These are phyloP conservation scores for Erinaceus europaeus DNA, from an alignment of 2,113 vertebrate genomes.

Conservation along the genomic window DNA sequence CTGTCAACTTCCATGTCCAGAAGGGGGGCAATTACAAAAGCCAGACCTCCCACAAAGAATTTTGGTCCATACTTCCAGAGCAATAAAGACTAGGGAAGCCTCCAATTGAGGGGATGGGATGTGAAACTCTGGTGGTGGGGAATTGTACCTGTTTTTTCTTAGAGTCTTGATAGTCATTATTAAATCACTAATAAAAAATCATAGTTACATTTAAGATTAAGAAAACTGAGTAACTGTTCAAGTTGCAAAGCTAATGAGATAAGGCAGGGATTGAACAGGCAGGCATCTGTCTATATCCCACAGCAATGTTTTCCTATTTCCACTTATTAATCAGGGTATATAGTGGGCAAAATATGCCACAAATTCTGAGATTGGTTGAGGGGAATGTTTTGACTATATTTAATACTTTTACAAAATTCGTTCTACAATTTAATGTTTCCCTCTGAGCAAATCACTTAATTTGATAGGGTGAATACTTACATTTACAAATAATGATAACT, in stretches of 20 bases:
- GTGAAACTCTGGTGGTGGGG: too few species aligned
- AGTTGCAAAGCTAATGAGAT: background rate
- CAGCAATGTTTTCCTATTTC: background rate
- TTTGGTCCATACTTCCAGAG: too few species aligned
- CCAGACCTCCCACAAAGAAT: too few species aligned
- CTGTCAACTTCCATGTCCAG: too few species aligned
- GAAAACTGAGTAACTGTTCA: background rate
- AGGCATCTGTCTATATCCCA: background rate
- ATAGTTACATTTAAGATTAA: background rate
- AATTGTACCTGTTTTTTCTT: background rate
- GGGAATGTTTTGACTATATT: background rate
- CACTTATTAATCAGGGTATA: background rate
- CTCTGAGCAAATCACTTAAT: conserved; percentile 3
- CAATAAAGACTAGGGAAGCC: too few species aligned
- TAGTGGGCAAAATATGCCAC: background rate
- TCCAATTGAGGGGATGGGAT: too few species aligned
- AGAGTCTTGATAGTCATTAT: too few species aligned
- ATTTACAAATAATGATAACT: conserved; percentile 1
- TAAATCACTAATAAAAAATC: too few species aligned
- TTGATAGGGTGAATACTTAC: background rate
- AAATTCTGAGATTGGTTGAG: background rate
- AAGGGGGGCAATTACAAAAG: too few species aligned
- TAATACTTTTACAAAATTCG: background rate
- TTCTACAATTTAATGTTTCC: background rate
- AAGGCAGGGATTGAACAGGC: background rate